Base-by-base conservation (phyloP, 2,113 vertebrate species). In the Campylomormyrus tamandua region DNA sequence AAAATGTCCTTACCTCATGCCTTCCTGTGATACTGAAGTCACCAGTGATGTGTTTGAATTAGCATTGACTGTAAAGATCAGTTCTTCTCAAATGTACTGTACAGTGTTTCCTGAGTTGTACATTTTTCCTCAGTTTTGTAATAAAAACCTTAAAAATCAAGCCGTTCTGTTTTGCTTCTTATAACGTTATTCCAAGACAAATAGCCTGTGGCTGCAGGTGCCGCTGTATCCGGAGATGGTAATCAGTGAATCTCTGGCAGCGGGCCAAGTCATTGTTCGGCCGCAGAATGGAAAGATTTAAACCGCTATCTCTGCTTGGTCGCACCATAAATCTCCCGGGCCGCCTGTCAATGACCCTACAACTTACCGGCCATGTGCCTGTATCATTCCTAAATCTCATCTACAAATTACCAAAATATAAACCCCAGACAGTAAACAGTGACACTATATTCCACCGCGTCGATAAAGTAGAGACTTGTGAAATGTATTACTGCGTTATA, bases 101-200 rank as follows among this genome's bases (percentile, higher is more conserved):
- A 90, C 83, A 85, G 91, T 90, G 91, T 90, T 91, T 74, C 88
- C 91, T 74, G 88, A 74, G 84, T 89, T 92, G 88, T 90, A 88
- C 77, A 80, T 89, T 90, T 90, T 92, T 89, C 90, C 88, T 86
- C 45, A 90, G 88, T 92, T 92, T 92, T 91, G 70, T 89, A 92
- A 92, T 92, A 92, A 92, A 92, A 92, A 70, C 80, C 58, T 52
- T 87, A 87, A 87, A 87, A 87, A 31, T 53, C 46, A 87, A 87
- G 48, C n/a, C 31, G n/a, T 4, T 50, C n/a, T 35, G 7, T 31
- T 52, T 31, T 6, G 27, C 27, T 31, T 19, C 27, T 53, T 19
- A 24, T 46, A 45, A 24, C 46, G 21, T 84, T 46, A 84, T 46
- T 84, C 35, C 45, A 48, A 24, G 45, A 8, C 46, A 48, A 46